Evolutionary conservation across 2,113 vertebrate genomes (phyloP).

Genomic region (Pitta sordida): DNA sequence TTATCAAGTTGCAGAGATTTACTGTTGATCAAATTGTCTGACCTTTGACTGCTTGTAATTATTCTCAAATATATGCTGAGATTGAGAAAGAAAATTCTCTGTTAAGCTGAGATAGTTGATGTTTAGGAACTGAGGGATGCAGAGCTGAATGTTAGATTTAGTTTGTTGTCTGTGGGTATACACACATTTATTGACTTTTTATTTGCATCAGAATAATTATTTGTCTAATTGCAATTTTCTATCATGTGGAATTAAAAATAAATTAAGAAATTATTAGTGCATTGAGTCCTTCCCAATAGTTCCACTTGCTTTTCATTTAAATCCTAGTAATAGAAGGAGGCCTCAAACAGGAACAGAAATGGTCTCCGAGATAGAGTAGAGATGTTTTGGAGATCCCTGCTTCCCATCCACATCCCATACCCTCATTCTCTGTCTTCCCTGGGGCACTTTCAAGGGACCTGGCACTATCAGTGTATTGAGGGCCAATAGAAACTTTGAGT

Average conservation of each 20-base stretch:
- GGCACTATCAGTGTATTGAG: rapidly evolving
- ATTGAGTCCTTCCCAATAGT: neutral
- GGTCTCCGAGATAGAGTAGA: neutral
- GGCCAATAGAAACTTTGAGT: neutral
- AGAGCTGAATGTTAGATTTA: neutral
- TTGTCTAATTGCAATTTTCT: neutral
- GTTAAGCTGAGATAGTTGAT: neutral
- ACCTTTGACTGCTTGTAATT: neutral
- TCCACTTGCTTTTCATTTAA: neutral
- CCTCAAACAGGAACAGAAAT: neutral
- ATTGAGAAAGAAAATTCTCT: neutral
- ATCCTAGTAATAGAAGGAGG: neutral
- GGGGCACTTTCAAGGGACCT: neutral
- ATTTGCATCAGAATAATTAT: neutral
- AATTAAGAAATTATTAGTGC: neutral
- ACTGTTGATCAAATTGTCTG: neutral
- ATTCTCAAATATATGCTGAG: neutral
- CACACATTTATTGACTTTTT: neutral
- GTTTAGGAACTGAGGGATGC: neutral
- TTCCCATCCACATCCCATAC: neutral
- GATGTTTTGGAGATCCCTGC: neutral
- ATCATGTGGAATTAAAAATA: neutral
- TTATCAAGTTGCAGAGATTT: neutral
- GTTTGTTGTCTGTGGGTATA: neutral
- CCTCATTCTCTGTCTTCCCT: neutral